Evolutionary conservation across 2,797 vertebrate species (phyloP), one percentile per base, ranked within the genome.

Genomic region (Yasuhikotakia modesta): DNA sequence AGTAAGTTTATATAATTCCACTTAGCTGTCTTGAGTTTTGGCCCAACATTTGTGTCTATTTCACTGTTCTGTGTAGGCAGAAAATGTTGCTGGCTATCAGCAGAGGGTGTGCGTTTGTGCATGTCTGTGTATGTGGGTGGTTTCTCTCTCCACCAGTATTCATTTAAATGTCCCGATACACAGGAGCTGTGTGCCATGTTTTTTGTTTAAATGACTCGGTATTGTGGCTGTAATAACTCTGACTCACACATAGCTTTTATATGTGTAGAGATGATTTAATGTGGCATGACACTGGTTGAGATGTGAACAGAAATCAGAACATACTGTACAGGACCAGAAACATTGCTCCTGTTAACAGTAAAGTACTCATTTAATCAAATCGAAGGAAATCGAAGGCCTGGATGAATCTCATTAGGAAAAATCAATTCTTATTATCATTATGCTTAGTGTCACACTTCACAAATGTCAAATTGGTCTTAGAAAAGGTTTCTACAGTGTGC

Each of bases 31-130:
- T 32, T 2, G 5, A 5, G 30, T 32, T 32, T 32, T 32, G 30
- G 30, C 5, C 2, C 30, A 32, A 32, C 30, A 32, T 32, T 32
- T 32, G 30, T 32, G 30, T 32, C 30, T 32, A 32, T 32, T 32
- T 32, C 5, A 32, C 30, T 46, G 21, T 69, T 85, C 81, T 7
- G 68, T 81, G 85, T 89, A 83, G 71, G 85, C 79, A 82, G 79
- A 70, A 80, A 8, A 4, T 43, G n/a, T 48, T 3, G 32, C 61
- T 39, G n/a, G 71, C n/a, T 39, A 53, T 66, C 46, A 53, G 32
- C 35, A 35, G 4, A 35, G 4, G 1, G 1, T 22, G 8, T 53
- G 69, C 43, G 60, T 50, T 50, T 63, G 30, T 48, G 32, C 32
- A 32, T 22, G 52, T 67, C 57, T 67, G 46, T 74, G 46, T 24